Base-by-base conservation (phyloP, 2,113 vertebrate genomes). In the Chloropsis hardwickii region DNA sequence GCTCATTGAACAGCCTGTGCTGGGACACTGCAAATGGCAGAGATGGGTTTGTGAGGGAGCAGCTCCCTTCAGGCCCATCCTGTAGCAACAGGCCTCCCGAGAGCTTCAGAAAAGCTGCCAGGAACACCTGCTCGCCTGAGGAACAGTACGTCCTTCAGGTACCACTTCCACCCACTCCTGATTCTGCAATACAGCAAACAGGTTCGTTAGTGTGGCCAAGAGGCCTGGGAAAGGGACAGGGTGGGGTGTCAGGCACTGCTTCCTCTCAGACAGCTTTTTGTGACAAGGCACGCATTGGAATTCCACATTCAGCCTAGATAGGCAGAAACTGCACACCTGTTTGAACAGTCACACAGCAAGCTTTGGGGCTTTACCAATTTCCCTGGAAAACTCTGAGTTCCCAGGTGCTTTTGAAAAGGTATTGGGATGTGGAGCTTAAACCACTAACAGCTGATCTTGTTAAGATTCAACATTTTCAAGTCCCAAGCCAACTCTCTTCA, bases 1-100 rank as follows among this genome's bases (percentile, higher is more conserved):
- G 99, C 96, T 99, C 99, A 7, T 99, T 99, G 96, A 99, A 99
- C 27, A 99, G 97, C 72, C 98, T 99, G 96, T 99, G 99, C 96
- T 99, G 99, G 39, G 99, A 99, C 91, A 98, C 99, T 99, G 94
- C 74, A 73, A 94, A 84, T 0, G 9, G 81, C 58, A 97, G 27
- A 91, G 40, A 82, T 4, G 11, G 20, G 11, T 16, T 47, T 64
- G 72, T 50, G 47, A 76, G 48, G 58, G 31, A 74, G 45, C 28
- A 51, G 40, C 28, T 81, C 31, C n/a, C 22, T 40, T 39, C 31
- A 37, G 77, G 19, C 54, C 67, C 25, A 24, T 29, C 11, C n/a
- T 48, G 50, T 24, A 86, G 37, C 47, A 64, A 78, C 12, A 56
- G 57, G 65, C 16, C 76, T 77, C 67, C 51, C 50, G 10, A 65